Evolutionary conservation across 2,888 invertebrate species (phyloP).

Genomic region (Leptopterna dolabrata): DNA sequence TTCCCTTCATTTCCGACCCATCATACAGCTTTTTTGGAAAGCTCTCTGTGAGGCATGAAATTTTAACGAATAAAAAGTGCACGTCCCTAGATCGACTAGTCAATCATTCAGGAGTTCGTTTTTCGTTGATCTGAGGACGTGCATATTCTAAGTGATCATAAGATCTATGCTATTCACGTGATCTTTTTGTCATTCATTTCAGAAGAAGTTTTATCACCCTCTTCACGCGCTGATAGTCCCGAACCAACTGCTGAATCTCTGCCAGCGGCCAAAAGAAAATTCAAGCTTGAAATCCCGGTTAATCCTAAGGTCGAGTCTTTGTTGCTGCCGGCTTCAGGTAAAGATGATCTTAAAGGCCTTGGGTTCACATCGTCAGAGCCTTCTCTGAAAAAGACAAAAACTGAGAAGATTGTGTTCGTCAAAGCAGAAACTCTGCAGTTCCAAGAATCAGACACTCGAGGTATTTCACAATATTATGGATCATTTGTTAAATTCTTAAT

Average conservation of each 20-base stretch:
- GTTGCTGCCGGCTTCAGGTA: conserved; percentile 28
- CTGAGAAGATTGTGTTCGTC: conserved; percentile 69
- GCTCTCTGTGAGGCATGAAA: no score
- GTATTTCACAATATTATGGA: background rate
- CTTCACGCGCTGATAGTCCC: conserved; percentile 14
- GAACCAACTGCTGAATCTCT: conserved; percentile 10
- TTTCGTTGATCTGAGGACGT: no score
- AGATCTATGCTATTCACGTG: background rate
- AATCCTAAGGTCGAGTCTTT: background rate
- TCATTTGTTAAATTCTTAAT: no score
- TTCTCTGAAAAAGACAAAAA: conserved; percentile 65
- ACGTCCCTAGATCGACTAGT: no score
- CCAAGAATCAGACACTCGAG: conserved; percentile 52
- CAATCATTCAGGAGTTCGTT: no score
- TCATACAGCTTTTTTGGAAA: no score
- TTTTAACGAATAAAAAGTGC: no score
- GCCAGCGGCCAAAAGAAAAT: background rate
- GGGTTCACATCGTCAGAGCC: conserved; percentile 60
- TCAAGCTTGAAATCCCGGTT: conserved; percentile 24
- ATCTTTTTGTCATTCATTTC: background rate
- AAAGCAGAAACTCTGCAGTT: conserved; percentile 69
- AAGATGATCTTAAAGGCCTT: conserved; percentile 41
- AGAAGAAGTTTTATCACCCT: conserved; percentile 26
- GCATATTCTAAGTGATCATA: no score
- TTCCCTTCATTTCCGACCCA: no score